Base-by-base conservation (phyloP, 2,888 invertebrate genomes). In the Gordius sp. region DNA sequence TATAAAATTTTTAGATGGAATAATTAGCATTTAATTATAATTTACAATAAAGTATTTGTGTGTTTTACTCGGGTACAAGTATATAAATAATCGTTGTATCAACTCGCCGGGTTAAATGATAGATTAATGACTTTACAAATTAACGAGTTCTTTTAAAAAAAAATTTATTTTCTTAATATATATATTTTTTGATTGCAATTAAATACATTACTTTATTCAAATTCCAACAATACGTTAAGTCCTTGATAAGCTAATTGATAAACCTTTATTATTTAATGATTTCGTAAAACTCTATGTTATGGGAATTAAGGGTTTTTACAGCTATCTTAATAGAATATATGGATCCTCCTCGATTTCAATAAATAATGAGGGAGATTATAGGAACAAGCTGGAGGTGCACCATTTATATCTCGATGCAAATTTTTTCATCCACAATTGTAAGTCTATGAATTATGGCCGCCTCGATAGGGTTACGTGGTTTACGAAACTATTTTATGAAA, bases 331-430 rank as follows among this genome's bases (percentile, higher is more conserved):
- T 23, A 4, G n/a, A 47, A 4, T 20, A 4, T 47, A 18, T 47
- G 20, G 20, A 4, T 4, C 47, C 20, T 4, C 23, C 4, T 47
- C 47, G 4, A 20, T n/a, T 47, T 8, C 47, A 13, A 33, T 13
- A 18, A 23, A 47, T 23, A 20, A 4, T 13, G 4, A n/a, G 13
- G 47, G n/a, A n/a, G 47, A 8, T 18, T 18, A 13, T n/a, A 47
- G 20, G 20, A 8, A n/a, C 39, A 33, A 13, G 8, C 39, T n/a
- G 39, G 8, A 8, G 8, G 23, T 47, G 4, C n/a, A 47, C 20
- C 47, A 47, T 20, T n/a, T 47, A 23, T 47, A 47, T 47, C 4
- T 47, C 8, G 47, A 47, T 47, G 47, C 47, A 47, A 47, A 47
- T 20, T 47, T 47, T 20, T 47, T 47, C 4, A 20, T 47, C 20